These are phyloP conservation scores for Camponotus vicinus DNA, from an alignment of 1,140 invertebrate species.

Conservation along the genomic window DNA sequence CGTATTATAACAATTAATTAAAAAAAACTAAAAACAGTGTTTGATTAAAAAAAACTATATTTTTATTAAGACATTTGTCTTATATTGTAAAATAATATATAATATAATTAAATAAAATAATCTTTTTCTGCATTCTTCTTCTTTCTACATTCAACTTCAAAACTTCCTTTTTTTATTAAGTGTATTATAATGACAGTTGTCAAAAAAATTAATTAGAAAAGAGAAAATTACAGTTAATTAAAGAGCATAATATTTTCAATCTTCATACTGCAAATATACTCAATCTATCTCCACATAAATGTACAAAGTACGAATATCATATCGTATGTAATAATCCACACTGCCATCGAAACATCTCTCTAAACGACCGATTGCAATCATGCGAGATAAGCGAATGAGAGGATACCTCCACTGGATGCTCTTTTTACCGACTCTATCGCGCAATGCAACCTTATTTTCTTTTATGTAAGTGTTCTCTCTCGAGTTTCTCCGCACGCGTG, in stretches of 20 bases:
- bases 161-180: no score
- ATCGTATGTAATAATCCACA: not conserved
- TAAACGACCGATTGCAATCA: not conserved
- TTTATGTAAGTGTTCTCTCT: not conserved
- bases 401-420: not conserved
- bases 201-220: not conserved
- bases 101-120: no score
- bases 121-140: not conserved
- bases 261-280: conserved; percentile 2
- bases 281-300: not conserved
- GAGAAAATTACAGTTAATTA: conserved; percentile 16
- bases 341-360: not conserved
- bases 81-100: no score
- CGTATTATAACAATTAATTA: not conserved
- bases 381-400: conserved; percentile 13
- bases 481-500: not conserved
- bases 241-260: conserved; percentile 28
- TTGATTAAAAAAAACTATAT: not conserved
- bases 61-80: not conserved
- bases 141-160: no score
- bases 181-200: no score
- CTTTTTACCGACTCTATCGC: not conserved
- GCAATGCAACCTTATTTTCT: conserved; percentile 40
- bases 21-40: not conserved
- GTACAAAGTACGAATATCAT: not conserved